Base-by-base conservation (phyloP, 1,140 invertebrate species). In the Elysia chlorotica region DNA sequence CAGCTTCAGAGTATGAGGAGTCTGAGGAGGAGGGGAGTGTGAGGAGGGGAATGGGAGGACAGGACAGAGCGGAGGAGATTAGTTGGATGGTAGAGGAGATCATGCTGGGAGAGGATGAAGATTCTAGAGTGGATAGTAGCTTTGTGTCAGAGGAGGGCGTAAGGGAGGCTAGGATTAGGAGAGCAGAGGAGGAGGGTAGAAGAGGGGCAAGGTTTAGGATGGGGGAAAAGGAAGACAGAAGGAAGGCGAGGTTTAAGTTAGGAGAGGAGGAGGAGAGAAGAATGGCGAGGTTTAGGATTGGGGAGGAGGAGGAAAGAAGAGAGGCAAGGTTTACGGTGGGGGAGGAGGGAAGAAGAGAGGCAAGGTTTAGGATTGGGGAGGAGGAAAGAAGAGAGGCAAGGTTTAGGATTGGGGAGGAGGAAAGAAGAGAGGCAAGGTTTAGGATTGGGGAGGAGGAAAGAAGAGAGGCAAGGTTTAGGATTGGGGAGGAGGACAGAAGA, bases 371-470 rank as follows among this genome's bases (percentile, higher is more conserved):
- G 36, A 66, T 25, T 28, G 25, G 28, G 36, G 37, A 37, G 37
- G 36, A 38, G 36, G 37, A 37, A 38, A 25, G 28, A 25, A 37
- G 35, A 41, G 25, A 28, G 25, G 37, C 33, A 38, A 25, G 33
- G 25, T 17, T 17, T 28, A 28, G 28, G 36, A 66, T 31, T 10
- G 3, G 28, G 25, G 25, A 28, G 25, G 36, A 25, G 25, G 36
- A 38, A 25, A 23, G 23, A 41, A 25, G 28, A 25, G 25, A 37
- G 6, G 38, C 38, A 56, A 48, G 35, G 53, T 36, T 25, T 36
- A 48, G 54, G 48, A 68, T 25, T 23, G 66, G 33, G 66, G 31
- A 30, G 53, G 66, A 68, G 66, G 56, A 48, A 68, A 48, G 33
- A 48, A 68, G 41, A 68, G 41, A 56, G 66, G 35, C 14, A 35